phyloP scores from a whole-genome alignment of 2,797 vertebrate genomes.

The Epinephelus coioides region DNA sequence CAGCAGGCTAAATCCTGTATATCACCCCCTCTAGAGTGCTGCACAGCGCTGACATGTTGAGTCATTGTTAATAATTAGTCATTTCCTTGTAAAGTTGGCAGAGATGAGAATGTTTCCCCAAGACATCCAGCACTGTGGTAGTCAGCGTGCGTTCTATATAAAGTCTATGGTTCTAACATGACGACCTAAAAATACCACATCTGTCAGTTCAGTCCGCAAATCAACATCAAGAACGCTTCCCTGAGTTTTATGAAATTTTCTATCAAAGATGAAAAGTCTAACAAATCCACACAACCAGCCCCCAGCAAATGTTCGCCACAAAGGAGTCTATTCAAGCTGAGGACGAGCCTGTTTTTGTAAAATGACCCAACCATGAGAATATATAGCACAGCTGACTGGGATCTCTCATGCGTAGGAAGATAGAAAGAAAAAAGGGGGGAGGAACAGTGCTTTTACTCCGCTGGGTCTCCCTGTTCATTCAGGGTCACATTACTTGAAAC shows the following conservation, averaged over 20 bases:
- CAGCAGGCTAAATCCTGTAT: conserved; percentile 35
- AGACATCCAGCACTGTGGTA: not conserved
- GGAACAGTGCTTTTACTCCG: conserved; percentile 53
- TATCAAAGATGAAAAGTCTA: conserved; percentile 15
- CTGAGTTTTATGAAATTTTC: conserved; percentile 7
- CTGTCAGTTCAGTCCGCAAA: not conserved
- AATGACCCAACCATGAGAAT: conserved; percentile 51
- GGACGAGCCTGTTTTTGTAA: conserved; percentile 52
- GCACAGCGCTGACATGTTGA: conserved; percentile 8
- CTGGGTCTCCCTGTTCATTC: conserved; percentile 69
- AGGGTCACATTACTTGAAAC: conserved; percentile 66
- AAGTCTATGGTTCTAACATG: not conserved
- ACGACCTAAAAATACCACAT: not conserved
- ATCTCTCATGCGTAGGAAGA: conserved; percentile 77
- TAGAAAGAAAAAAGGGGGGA: conserved; percentile 37
- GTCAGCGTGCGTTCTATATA: not conserved
- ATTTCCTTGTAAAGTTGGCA: conserved; percentile 19
- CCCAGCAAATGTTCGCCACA: conserved; percentile 55
- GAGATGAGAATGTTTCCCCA: conserved; percentile 13
- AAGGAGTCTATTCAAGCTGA: conserved; percentile 54
- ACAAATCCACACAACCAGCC: conserved; percentile 48
- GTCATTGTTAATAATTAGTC: conserved; percentile 29
- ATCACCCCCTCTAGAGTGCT: conserved; percentile 4
- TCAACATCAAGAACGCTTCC: conserved; percentile 18
- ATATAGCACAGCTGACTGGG: conserved; percentile 72